Base-by-base conservation (phyloP, 2,888 invertebrate genomes). In the Scrobipalpa costella region DNA sequence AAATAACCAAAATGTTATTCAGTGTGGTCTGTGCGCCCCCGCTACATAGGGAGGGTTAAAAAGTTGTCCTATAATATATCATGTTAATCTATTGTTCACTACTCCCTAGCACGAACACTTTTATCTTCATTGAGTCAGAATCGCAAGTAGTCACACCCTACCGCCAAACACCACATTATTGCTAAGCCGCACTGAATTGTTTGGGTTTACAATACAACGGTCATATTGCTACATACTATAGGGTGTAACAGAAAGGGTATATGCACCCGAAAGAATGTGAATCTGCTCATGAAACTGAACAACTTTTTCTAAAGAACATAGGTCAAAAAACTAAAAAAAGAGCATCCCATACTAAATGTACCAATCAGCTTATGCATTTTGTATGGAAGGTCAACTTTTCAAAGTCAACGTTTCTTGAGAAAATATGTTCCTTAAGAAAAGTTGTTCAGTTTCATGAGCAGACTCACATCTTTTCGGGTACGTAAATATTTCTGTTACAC, bases 51-150 rank as follows among this genome's bases (percentile, higher is more conserved):
- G 27, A 27, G 27, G 27, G 27, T 27, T 27, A 27, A 27, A 27
- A 27, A 27, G 5, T 27, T 27, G n/a, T 27, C 27, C 27, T 27
- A 27, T 27, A 27, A 27, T 44, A 44, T 44, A 15, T 44, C 15
- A n/a, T 44, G 44, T 44, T 15, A 44, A n/a, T 44, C n/a, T 15
- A 44, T 44, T 5, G 5, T 7, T 44, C 5, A 15, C 44, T 40
- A 15, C 15, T 9, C 15, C 15, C 44, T n/a, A n/a, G 44, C 44
- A 44, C n/a, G n/a, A n/a, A 44, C 44, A 1, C 15, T 27, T 21
- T 52, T 52, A 52, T 52, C 50, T 52, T 13, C 50, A 21, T 52
- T 52, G 50, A 52, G 50, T 52, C 50, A 52, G 50, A 52, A 21
- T 52, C 19, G 50, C 13, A 27, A 27, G 11, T 52, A 9, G 50